Evolutionary conservation across 2,888 invertebrate species (phyloP).

Genomic region (Mantis religiosa): DNA sequence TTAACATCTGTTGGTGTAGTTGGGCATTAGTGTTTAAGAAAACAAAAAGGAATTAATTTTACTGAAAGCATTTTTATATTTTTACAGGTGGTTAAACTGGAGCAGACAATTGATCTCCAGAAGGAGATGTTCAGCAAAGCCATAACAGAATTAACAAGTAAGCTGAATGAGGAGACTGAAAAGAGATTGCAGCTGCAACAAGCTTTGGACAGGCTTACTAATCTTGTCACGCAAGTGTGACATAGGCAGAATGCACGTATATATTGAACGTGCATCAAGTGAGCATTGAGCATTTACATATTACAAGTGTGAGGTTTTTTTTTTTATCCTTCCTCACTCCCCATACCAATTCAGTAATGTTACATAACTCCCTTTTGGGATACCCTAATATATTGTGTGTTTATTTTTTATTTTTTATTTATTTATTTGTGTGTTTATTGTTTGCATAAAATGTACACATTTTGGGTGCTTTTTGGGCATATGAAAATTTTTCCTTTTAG

Average conservation of each 20-base stretch:
- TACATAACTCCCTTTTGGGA: background rate
- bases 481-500: background rate
- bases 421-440: background rate
- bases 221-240: conserved; percentile 67
- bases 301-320: background rate
- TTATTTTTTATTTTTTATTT: too few relatives aligned
- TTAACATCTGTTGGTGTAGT: too few relatives aligned
- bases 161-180: conserved; percentile 60
- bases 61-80: background rate
- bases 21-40: too few relatives aligned
- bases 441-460: background rate
- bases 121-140: conserved; percentile 55
- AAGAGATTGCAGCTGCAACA: conserved; percentile 60
- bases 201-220: conserved; percentile 65
- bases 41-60: background rate
- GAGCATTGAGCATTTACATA: background rate
- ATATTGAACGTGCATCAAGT: background rate
- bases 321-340: background rate
- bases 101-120: conserved; percentile 52
- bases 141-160: conserved; percentile 60
- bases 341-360: background rate
- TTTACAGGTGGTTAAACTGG: conserved; percentile 46
- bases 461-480: background rate
- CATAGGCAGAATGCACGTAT: background rate
- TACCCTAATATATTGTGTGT: background rate